These are phyloP conservation scores for Ganaspis sp. DNA, from an alignment of 1,140 invertebrate species.

Conservation along the genomic window DNA sequence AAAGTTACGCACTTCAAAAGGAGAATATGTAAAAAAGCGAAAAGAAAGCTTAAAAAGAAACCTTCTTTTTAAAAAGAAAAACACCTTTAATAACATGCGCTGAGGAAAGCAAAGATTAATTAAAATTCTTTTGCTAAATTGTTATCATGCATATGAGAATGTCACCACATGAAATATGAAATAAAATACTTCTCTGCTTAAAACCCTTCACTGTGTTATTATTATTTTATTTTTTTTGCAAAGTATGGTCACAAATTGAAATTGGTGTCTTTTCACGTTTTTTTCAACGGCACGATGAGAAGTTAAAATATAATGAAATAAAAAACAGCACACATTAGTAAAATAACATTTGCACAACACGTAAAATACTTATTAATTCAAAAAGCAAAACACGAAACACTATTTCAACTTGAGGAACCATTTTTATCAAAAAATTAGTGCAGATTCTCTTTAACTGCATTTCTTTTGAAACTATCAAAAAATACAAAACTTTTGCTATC, in stretches of 20 bases:
- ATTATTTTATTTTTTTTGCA: background rate
- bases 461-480: background rate
- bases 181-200: constrained; percentile 25
- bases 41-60: too few relatives aligned
- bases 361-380: background rate
- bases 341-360: constrained; percentile 10
- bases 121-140: background rate
- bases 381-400: constrained; percentile 26
- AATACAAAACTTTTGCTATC: background rate
- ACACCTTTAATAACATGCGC: background rate
- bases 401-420: constrained; percentile 34
- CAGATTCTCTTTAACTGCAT: background rate
- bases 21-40: too few relatives aligned
- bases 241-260: constrained; percentile 18
- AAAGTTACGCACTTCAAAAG: too few relatives aligned
- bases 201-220: constrained; percentile 21
- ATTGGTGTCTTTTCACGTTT: constrained; percentile 21
- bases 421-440: too few relatives aligned
- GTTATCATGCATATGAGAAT: constrained; percentile 4
- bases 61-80: background rate
- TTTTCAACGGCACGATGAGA: background rate
- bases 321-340: constrained; percentile 3
- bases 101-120: background rate
- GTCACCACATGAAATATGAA: constrained; percentile 20
- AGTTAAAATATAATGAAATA: background rate